A percentile compares a stretch with the other conserved stretches of the same genome.
phyloP scores from a whole-genome alignment of 2,797 vertebrate genomes.

The Monodelphis domestica region DNA sequence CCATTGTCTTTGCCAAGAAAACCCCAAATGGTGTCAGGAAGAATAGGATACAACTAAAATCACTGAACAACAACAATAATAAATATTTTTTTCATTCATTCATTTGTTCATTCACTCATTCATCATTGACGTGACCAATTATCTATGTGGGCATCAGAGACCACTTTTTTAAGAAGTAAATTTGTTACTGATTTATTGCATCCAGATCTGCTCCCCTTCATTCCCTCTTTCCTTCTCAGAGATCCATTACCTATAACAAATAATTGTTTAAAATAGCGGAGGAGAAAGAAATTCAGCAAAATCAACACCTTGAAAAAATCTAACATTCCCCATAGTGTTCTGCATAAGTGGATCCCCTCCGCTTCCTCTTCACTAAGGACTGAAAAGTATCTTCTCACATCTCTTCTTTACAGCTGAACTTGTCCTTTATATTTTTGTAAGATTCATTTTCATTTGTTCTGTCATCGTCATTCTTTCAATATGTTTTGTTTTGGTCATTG shows the following conservation, averaged over 20 bases:
- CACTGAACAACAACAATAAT: background rate
- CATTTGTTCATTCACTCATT: background rate
- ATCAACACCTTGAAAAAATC: background rate
- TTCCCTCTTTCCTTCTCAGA: background rate
- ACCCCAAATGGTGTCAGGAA: background rate
- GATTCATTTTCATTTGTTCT: too few relatives aligned
- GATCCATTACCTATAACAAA: background rate
- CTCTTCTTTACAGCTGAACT: too few relatives aligned
- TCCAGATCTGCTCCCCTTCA: background rate
- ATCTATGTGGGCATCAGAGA: background rate
- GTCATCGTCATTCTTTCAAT: background rate
- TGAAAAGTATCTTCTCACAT: background rate
- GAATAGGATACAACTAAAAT: background rate
- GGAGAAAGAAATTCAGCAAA: background rate
- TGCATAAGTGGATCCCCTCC: background rate
- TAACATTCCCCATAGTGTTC: background rate
- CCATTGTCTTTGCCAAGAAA: background rate
- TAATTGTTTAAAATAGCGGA: background rate
- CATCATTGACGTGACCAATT: background rate
- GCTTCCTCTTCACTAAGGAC: background rate
- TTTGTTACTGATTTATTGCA: background rate
- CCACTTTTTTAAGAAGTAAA: background rate
- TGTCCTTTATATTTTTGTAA: background rate
- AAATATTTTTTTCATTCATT: background rate
- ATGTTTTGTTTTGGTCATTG: background rate